Conservation (phyloP, 2,113 vertebrate species). For the Anhinga rufa region DNA sequence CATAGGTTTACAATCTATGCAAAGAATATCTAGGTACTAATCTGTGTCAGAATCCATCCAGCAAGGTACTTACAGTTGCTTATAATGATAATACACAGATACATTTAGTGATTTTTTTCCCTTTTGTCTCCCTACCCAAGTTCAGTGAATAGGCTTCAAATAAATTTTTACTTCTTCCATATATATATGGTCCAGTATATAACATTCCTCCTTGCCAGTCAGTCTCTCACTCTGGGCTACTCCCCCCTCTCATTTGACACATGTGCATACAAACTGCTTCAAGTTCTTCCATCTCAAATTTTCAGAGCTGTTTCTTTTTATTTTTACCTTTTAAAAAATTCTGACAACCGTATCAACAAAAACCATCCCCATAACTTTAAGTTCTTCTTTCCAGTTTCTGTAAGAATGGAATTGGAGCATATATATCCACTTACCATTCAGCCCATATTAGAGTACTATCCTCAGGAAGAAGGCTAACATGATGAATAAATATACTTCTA, state of each 20-base stretch:
- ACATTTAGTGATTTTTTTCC: fast-evolving
- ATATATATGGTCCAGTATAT: no score
- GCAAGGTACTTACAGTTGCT: not conserved
- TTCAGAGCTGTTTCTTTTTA: not conserved
- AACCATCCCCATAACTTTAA: not conserved
- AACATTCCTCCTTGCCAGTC: not conserved
- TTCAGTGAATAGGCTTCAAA: not conserved
- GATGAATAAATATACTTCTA: not conserved
- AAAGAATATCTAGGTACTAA: not conserved
- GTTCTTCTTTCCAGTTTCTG: not conserved
- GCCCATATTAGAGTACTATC: not conserved
- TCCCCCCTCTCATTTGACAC: not conserved
- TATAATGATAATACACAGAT: not conserved
- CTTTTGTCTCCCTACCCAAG: not conserved
- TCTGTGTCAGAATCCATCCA: not conserved
- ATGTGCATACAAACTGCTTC: not conserved
- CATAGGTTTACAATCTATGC: not conserved
- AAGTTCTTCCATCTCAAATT: not conserved
- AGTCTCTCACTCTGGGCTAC: not conserved
- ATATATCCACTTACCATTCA: not conserved
- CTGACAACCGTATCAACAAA: not conserved
- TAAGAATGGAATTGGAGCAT: not conserved
- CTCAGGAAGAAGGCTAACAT: not conserved
- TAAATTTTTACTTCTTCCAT: not conserved
- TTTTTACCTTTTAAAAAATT: not conserved